Base-by-base conservation (phyloP, 2,888 invertebrate genomes). In the Ariolimax columbianus region DNA sequence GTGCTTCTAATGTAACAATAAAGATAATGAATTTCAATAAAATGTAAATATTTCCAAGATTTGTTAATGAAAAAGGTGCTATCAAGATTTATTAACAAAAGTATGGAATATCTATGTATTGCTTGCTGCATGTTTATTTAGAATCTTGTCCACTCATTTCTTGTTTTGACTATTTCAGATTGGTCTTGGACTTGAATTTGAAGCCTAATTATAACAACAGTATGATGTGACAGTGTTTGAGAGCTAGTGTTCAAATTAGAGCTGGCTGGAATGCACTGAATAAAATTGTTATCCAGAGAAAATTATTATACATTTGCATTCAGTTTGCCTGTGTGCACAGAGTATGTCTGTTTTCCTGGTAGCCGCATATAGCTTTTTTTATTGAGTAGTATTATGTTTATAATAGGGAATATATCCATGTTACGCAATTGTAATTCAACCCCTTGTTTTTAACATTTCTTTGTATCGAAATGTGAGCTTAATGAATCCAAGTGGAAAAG, bases 111-210 rank as follows among this genome's bases (percentile, higher is more conserved):
- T n/a, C n/a, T n/a, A n/a, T n/a, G n/a, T n/a, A n/a, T n/a, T n/a
- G n/a, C n/a, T n/a, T n/a, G n/a, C n/a, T n/a, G n/a, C n/a, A n/a
- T n/a, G n/a, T n/a, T n/a, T n/a, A n/a, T n/a, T n/a, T n/a, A n/a
- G n/a, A n/a, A n/a, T n/a, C n/a, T n/a, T n/a, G n/a, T n/a, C n/a
- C n/a, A n/a, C n/a, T 23, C 55, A 19, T 55, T 23, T 26, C 23
- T 63, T 63, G 7, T 63, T 63, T 63, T 6, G 6, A 63, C 14
- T 33, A 14, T 75, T 63, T 59, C 33, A 77, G 83, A 47, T 83
- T 77, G 83, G 83, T 33, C 68, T 83, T 43, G 83, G 83, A 19
- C 30, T 83, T 26, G 83, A 83, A 36, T 83, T 83, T 83, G 83
- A 83, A 59, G 83, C 83, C 72, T 83, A 83, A 38, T 38, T 47